phyloP scores from a whole-genome alignment of 2,888 invertebrate genomes.

The Tetranychus truncatus region DNA sequence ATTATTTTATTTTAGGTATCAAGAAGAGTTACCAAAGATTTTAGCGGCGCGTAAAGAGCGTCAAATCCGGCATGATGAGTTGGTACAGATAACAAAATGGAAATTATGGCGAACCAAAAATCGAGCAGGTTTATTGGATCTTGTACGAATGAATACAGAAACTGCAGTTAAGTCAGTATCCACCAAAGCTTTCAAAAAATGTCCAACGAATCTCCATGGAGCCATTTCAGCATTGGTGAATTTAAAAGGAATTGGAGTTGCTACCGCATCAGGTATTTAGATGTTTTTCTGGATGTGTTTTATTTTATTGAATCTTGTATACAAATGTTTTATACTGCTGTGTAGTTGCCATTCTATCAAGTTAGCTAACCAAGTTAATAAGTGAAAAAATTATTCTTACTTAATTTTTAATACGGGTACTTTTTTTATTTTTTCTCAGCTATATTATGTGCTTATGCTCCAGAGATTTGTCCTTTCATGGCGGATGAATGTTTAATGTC shows the following conservation, averaged over 20 bases:
- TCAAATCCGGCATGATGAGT: constrained; percentile 64
- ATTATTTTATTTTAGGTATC: constrained; percentile 48
- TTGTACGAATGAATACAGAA: constrained; percentile 85
- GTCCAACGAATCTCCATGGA: constrained; percentile 48
- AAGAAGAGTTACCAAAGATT: constrained; percentile 76
- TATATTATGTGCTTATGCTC: constrained; percentile 69
- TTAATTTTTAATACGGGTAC: not conserved
- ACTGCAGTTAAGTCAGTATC: constrained; percentile 76
- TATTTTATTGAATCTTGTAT: too few relatives aligned
- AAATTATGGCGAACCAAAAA: constrained; percentile 83
- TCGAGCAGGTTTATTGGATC: constrained; percentile 74
- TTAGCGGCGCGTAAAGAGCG: constrained; percentile 80
- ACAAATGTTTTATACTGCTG: too few relatives aligned
- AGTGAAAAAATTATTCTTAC: too few relatives aligned
- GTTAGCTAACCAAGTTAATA: too few relatives aligned
- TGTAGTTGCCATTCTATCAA: too few relatives aligned
- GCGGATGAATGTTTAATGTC: constrained; percentile 92
- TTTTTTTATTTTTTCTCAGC: constrained; percentile 37
- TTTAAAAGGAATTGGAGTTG: constrained; percentile 83
- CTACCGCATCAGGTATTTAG: constrained; percentile 58
- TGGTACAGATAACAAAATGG: constrained; percentile 92
- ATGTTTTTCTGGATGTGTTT: not conserved
- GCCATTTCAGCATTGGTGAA: constrained; percentile 80
- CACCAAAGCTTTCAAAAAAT: constrained; percentile 75
- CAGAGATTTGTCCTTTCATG: constrained; percentile 88